phyloP scores from a whole-genome alignment of 2,113 vertebrate genomes.

The Epinephelus cyanopodus region DNA sequence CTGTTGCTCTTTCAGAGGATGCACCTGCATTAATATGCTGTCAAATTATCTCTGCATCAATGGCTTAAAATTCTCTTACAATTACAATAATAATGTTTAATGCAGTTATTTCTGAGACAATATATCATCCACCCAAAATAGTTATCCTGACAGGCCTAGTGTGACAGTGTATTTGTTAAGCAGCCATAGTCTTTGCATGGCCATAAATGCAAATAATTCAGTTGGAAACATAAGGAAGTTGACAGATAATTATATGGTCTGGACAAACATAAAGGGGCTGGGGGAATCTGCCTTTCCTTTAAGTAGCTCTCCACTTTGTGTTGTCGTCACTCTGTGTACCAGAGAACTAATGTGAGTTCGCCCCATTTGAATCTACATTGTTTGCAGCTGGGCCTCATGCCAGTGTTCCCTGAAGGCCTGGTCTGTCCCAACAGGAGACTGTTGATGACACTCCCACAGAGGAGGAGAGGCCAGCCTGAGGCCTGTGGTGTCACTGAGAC shows the following conservation, averaged over 20 bases:
- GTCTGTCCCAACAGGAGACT: neutral
- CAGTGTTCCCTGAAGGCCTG: neutral
- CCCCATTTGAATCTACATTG: slow-evolving; percentile 1
- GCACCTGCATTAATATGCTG: too few relatives aligned
- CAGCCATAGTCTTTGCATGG: neutral
- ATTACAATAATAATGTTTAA: too few relatives aligned
- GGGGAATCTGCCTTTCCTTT: too few relatives aligned
- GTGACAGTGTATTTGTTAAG: neutral
- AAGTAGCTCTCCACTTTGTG: neutral
- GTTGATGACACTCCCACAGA: neutral
- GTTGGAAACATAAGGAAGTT: neutral
- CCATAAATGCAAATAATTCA: neutral
- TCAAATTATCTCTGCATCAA: too few relatives aligned
- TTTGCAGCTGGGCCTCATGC: neutral
- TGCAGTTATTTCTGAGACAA: too few relatives aligned
- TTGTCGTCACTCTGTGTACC: neutral
- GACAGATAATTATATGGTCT: too few relatives aligned
- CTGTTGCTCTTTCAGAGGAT: too few relatives aligned
- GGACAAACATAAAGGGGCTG: neutral
- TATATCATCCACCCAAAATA: too few relatives aligned
- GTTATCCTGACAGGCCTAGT: too few relatives aligned
- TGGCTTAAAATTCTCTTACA: too few relatives aligned
- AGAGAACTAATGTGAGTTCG: neutral
- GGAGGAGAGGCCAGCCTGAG: neutral
- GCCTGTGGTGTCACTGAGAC: neutral